These are phyloP conservation scores for Sarcophaga subvicina DNA, from an alignment of 2,888 invertebrate species.

Conservation along the genomic window DNA sequence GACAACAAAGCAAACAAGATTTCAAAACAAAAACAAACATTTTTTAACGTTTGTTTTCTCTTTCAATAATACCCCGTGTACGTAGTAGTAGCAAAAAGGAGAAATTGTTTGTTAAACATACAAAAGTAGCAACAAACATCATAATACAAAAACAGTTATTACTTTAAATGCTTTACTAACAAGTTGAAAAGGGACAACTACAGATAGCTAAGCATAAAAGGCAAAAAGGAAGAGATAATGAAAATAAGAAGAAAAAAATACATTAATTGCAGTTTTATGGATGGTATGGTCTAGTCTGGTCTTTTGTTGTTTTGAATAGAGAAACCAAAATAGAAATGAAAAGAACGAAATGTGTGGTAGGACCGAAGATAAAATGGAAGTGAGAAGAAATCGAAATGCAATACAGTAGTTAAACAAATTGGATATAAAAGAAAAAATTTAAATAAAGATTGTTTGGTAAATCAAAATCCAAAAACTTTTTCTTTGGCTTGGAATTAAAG, in stretches of 20 bases:
- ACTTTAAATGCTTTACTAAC: background rate
- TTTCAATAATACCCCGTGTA: background rate
- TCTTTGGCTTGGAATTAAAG: too few species aligned
- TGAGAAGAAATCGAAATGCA: background rate
- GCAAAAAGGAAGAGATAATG: too few species aligned
- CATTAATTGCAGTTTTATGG: constrained; percentile 10
- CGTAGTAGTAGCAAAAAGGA: constrained; percentile 24
- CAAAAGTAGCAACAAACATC: constrained; percentile 11
- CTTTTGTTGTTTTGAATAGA: constrained; percentile 12
- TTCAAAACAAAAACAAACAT: constrained; percentile 70
- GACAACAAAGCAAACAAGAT: constrained; percentile 72
- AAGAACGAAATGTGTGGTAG: background rate
- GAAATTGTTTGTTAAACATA: constrained; percentile 38
- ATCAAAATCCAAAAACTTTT: too few species aligned
- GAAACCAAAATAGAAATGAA: background rate
- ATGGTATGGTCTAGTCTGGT: too few species aligned
- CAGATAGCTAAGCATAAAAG: background rate
- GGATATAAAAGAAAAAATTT: too few species aligned
- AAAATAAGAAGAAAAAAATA: constrained; percentile 4
- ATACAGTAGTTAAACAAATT: background rate
- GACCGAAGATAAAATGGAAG: background rate
- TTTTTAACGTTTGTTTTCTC: constrained; percentile 12
- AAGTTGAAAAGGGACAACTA: constrained; percentile 40
- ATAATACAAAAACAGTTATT: constrained; percentile 25
- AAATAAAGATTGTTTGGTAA: too few species aligned